These are phyloP conservation scores for Amphibalanus amphitrite DNA, from an alignment of 1,140 invertebrate species.

Conservation along the genomic window DNA sequence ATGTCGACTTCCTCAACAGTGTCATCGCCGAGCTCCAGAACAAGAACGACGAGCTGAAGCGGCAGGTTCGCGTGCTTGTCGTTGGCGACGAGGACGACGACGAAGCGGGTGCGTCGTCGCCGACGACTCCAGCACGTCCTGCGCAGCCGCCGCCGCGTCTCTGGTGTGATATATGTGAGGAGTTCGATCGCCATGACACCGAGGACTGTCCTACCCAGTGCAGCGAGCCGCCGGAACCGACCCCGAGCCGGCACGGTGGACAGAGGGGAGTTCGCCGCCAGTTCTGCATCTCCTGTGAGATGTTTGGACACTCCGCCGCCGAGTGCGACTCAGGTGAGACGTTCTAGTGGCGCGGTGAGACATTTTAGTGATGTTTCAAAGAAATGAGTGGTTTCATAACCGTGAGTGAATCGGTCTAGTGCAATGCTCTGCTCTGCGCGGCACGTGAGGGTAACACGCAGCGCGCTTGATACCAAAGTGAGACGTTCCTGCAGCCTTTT, in stretches of 20 bases:
- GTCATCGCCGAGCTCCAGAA: conserved; percentile 90
- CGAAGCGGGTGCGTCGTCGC: background rate
- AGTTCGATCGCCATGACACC: conserved; percentile 89
- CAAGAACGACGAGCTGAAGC: conserved; percentile 68
- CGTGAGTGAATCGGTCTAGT: too few relatives aligned
- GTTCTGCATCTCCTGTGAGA: conserved; percentile 13
- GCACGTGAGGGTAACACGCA: too few relatives aligned
- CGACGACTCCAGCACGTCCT: too few relatives aligned
- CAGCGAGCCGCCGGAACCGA: conserved; percentile 11
- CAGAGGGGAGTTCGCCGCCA: conserved; percentile 4
- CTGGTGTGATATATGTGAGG: conserved; percentile 95
- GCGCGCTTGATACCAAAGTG: too few relatives aligned
- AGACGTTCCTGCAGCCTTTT: too few relatives aligned
- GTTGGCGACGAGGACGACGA: conserved; percentile 37
- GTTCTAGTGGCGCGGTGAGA: too few relatives aligned
- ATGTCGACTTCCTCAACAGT: conserved; percentile 85
- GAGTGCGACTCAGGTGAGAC: too few relatives aligned
- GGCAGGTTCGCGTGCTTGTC: conserved; percentile 60
- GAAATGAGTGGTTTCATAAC: too few relatives aligned
- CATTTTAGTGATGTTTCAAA: too few relatives aligned
- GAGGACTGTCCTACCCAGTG: conserved; percentile 82
- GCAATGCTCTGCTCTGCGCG: too few relatives aligned
- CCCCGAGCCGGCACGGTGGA: conserved; percentile 10
- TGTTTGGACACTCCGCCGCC: too few relatives aligned
- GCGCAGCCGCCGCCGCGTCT: conserved; percentile 45